These are phyloP conservation scores for Gulo gulo DNA, from an alignment of 2,113 vertebrate species.

Conservation along the genomic window DNA sequence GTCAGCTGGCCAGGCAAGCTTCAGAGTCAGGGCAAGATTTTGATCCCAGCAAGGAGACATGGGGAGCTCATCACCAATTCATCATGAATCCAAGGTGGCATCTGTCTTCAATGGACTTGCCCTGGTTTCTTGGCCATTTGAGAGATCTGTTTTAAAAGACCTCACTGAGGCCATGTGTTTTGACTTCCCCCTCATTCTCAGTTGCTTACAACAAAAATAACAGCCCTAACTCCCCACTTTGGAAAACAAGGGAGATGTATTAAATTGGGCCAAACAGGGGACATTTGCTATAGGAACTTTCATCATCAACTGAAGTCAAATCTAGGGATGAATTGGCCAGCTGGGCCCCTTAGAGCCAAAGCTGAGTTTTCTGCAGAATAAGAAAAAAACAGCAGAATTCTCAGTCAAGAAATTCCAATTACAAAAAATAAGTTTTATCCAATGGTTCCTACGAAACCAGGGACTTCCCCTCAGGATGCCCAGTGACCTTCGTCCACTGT, in stretches of 20 bases:
- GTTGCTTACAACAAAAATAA: not conserved
- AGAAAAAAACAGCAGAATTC: not conserved
- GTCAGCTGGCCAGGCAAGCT: not conserved
- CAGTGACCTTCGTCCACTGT: not conserved
- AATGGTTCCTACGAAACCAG: not conserved
- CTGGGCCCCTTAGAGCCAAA: not conserved
- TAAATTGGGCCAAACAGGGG: not conserved
- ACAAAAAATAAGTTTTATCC: not conserved
- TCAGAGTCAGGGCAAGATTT: not conserved
- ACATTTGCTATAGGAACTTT: not conserved
- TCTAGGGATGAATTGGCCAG: not conserved
- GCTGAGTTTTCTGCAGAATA: not conserved
- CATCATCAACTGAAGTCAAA: not conserved
- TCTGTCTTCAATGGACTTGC: not conserved
- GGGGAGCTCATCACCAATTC: not conserved
- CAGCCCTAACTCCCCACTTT: not conserved
- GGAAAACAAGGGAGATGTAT: not conserved
- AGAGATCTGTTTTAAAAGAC: not conserved
- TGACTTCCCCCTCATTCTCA: not conserved
- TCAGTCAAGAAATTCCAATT: not conserved
- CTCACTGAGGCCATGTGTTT: not conserved
- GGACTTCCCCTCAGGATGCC: not conserved
- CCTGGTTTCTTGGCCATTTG: not conserved
- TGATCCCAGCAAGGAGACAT: not conserved
- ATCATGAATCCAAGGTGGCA: not conserved